Conservation (phyloP, 2,797 vertebrate species). For the Sciaenops ocellatus region DNA sequence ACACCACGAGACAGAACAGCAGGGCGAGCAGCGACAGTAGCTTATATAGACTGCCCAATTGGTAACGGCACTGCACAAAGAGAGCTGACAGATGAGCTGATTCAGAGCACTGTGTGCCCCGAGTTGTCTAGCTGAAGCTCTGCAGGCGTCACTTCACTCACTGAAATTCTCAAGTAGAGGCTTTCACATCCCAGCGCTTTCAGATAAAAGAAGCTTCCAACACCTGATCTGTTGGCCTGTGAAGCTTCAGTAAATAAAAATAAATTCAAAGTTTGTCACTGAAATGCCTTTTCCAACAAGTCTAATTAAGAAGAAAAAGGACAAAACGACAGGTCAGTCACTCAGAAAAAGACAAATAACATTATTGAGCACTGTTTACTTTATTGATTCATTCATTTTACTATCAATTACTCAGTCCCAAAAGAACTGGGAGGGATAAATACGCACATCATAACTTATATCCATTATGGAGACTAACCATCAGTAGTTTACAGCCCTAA, state of each 20-base stretch:
- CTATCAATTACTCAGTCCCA: conserved; percentile 41
- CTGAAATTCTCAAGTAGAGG: conserved; percentile 25
- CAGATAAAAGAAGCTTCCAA: conserved; percentile 9
- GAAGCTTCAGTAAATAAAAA: not conserved
- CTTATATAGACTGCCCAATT: conserved; percentile 24
- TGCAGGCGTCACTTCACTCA: conserved; percentile 19
- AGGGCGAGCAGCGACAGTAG: conserved; percentile 17
- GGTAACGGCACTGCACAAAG: conserved; percentile 36
- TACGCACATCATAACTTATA: conserved; percentile 37
- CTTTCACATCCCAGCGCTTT: conserved; percentile 8
- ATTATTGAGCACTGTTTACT: conserved; percentile 45
- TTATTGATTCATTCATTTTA: conserved; percentile 62
- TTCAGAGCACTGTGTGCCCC: conserved; percentile 36
- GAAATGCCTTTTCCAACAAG: not conserved
- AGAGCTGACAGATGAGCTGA: conserved; percentile 46
- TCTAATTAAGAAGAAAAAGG: not conserved
- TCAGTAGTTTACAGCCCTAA: conserved; percentile 14
- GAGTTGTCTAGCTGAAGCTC: conserved; percentile 31
- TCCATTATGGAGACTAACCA: conserved; percentile 34
- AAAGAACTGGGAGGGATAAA: conserved; percentile 32
- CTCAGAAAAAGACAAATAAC: conserved; percentile 22
- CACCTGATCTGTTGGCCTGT: not conserved
- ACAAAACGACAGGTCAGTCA: not conserved
- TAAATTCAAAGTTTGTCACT: not conserved
- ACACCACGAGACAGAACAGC: conserved; percentile 38